phyloP scores from a whole-genome alignment of 1,140 invertebrate genomes.

The Drosophila repletoides region DNA sequence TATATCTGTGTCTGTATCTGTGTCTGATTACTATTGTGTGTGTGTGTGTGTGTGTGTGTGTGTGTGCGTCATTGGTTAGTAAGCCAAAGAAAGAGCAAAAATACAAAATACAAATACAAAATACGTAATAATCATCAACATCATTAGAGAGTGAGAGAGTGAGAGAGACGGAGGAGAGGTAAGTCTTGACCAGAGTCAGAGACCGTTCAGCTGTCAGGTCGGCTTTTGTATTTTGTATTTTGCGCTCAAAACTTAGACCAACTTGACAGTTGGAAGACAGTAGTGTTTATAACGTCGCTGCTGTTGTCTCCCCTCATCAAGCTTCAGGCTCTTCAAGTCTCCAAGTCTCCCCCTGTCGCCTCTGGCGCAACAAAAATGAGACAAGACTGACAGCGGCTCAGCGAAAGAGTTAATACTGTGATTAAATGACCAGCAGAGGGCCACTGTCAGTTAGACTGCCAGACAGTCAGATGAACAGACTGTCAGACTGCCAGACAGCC shows the following conservation, averaged over 20 bases:
- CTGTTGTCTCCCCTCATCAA: neutral
- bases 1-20: slow-evolving; percentile 4
- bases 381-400: slow-evolving; percentile 81
- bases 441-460: slow-evolving; percentile 68
- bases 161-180: neutral
- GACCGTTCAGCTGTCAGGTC: slow-evolving; percentile 75
- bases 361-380: slow-evolving; percentile 42
- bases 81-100: slow-evolving; percentile 46
- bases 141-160: slow-evolving; percentile 5
- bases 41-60: slow-evolving; percentile 16
- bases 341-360: neutral
- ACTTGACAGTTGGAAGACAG: slow-evolving; percentile 80
- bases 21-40: too few relatives aligned
- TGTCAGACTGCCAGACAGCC: too few relatives aligned
- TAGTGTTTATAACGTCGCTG: slow-evolving; percentile 73
- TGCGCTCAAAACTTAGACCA: slow-evolving; percentile 78
- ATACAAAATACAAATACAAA: slow-evolving; percentile 54
- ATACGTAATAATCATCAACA: slow-evolving; percentile 77
- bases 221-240: slow-evolving; percentile 72
- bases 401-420: slow-evolving; percentile 82
- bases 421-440: slow-evolving; percentile 76
- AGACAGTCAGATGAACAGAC: too few relatives aligned
- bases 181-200: slow-evolving; percentile 10
- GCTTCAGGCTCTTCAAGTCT: too few relatives aligned
- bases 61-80: slow-evolving; percentile 46